Evolutionary conservation across 2,888 invertebrate genomes (phyloP).

Genomic region (Ryuthela nishihirai): DNA sequence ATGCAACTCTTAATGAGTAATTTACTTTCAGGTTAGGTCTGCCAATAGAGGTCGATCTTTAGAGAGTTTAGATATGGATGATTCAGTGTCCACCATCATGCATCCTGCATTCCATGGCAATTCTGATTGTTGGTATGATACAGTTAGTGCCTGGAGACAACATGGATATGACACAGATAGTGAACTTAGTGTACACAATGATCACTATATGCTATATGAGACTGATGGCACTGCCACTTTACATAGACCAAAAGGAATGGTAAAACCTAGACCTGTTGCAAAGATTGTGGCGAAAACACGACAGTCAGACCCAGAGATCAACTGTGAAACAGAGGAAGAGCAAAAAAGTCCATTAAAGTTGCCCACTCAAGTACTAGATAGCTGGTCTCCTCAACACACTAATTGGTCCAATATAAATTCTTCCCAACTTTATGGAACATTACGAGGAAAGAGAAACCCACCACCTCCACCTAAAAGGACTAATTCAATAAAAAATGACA

Average conservation of each 20-base stretch:
- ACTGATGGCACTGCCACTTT: slow-evolving; percentile 62
- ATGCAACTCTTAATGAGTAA: too few relatives aligned
- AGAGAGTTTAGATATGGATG: slow-evolving; percentile 41
- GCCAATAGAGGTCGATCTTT: slow-evolving; percentile 39
- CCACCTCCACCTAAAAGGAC: slow-evolving; percentile 56
- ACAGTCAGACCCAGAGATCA: slow-evolving; percentile 29
- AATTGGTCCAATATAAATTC: slow-evolving; percentile 32
- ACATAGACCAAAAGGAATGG: slow-evolving; percentile 75
- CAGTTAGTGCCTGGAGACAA: slow-evolving; percentile 38
- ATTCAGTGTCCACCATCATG: slow-evolving; percentile 37
- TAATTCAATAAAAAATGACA: slow-evolving; percentile 49
- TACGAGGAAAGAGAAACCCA: slow-evolving; percentile 49
- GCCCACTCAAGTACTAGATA: slow-evolving; percentile 23
- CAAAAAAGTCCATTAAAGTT: slow-evolving; percentile 10
- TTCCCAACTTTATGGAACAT: slow-evolving; percentile 42
- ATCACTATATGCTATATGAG: slow-evolving; percentile 33
- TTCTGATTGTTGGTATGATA: slow-evolving; percentile 38
- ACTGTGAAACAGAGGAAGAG: slow-evolving; percentile 27
- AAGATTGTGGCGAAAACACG: slow-evolving; percentile 56
- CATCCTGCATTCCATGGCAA: slow-evolving; percentile 21
- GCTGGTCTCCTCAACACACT: slow-evolving; percentile 31
- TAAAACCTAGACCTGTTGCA: slow-evolving; percentile 74
- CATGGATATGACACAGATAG: slow-evolving; percentile 38
- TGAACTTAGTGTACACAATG: slow-evolving; percentile 30
- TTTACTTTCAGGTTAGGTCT: slow-evolving; percentile 22